These are phyloP conservation scores for Arion vulgaris DNA, from an alignment of 1,140 invertebrate species.

Conservation along the genomic window DNA sequence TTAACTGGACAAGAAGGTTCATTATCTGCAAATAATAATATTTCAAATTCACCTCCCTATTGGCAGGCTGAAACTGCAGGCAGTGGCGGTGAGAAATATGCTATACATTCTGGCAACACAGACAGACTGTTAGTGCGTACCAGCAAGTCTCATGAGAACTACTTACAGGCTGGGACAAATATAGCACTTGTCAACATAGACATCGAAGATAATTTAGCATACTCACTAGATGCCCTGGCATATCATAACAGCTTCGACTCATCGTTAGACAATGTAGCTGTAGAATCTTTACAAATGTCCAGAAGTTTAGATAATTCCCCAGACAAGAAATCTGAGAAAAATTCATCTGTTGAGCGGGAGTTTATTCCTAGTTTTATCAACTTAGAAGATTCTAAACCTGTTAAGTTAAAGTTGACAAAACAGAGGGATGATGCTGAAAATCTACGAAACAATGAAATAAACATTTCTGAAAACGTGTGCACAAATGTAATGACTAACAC, in stretches of 20 bases:
- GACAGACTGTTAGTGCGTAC: conserved; percentile 57
- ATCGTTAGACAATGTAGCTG: conserved; percentile 78
- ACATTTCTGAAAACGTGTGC: conserved; percentile 27
- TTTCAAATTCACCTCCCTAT: background rate
- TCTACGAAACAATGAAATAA: conserved; percentile 22
- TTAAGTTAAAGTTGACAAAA: conserved; percentile 45
- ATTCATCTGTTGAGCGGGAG: conserved; percentile 72
- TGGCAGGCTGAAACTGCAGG: conserved; percentile 42
- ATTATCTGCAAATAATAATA: background rate
- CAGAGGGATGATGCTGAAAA: conserved; percentile 35
- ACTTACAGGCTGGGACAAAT: conserved; percentile 58
- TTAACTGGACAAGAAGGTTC: background rate
- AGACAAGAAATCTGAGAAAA: conserved; percentile 74
- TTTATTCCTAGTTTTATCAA: conserved; percentile 79
- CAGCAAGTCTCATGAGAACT: conserved; percentile 71
- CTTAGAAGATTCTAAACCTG: conserved; percentile 51
- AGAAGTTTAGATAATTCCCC: conserved; percentile 77
- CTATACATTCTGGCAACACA: conserved; percentile 9
- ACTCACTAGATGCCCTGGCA: conserved; percentile 89
- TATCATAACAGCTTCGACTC: conserved; percentile 79
- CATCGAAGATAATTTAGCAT: conserved; percentile 93
- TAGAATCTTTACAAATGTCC: conserved; percentile 69
- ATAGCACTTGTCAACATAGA: conserved; percentile 71
- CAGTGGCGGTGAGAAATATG: conserved; percentile 69
- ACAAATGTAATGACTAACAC: no score